A percentile compares a stretch with the other conserved stretches of the same genome.
These are phyloP conservation scores for Chrysolophus pictus DNA, from an alignment of 2,797 vertebrate species.

Conservation along the genomic window DNA sequence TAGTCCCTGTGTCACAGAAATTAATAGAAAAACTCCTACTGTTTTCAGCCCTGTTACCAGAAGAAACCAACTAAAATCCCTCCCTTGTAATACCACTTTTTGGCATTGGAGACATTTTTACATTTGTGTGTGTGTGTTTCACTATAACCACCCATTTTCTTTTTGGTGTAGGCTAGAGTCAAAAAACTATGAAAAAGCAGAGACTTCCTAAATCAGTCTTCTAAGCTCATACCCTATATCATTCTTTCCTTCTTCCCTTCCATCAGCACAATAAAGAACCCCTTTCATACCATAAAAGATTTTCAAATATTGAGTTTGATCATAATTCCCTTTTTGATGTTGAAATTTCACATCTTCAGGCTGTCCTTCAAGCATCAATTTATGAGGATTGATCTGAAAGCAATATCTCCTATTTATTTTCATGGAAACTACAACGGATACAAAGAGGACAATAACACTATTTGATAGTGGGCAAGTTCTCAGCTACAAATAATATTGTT, in stretches of 20 bases:
- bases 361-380: fast-evolving
- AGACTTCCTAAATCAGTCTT: slow-evolving; percentile 23
- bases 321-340: background rate
- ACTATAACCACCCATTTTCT: background rate
- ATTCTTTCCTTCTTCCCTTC: slow-evolving; percentile 13
- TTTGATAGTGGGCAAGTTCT: too few relatives aligned
- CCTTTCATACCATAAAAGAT: background rate
- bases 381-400: too few relatives aligned
- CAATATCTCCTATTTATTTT: too few relatives aligned
- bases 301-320: background rate
- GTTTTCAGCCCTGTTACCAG: slow-evolving; percentile 9
- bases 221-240: slow-evolving; percentile 17
- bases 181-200: background rate
- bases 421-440: too few relatives aligned
- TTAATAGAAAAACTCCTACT: slow-evolving; percentile 49
- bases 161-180: background rate
- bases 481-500: too few relatives aligned
- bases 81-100: background rate
- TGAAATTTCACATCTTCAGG: background rate
- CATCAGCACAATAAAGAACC: background rate
- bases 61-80: slow-evolving; percentile 24
- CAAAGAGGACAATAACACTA: too few relatives aligned
- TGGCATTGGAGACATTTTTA: background rate
- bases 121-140: background rate
- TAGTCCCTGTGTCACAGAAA: background rate